These are phyloP conservation scores for Ophraella communa DNA, from an alignment of 2,888 invertebrate species.

Conservation along the genomic window DNA sequence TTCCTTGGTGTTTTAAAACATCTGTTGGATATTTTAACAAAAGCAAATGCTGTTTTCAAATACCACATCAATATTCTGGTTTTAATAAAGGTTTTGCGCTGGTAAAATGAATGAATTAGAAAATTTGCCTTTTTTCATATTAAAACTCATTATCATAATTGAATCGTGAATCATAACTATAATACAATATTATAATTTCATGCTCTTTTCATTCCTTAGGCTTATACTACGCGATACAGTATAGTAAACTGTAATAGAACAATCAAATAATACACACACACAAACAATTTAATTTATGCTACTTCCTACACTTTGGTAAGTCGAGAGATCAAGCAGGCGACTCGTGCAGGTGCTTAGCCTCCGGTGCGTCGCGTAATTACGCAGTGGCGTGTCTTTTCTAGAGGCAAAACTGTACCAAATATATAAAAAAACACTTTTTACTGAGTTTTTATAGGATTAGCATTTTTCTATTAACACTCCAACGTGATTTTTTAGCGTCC, in stretches of 20 bases:
- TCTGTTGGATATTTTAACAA: background rate
- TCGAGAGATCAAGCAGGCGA: constrained; percentile 32
- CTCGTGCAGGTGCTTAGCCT: constrained; percentile 49
- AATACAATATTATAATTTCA: constrained; percentile 13
- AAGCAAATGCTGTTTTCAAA: background rate
- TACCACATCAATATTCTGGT: background rate
- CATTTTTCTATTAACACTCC: no score
- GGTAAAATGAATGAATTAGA: background rate
- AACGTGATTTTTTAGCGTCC: no score
- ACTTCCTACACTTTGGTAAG: constrained; percentile 26
- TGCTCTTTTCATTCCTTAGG: background rate
- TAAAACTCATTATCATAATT: constrained; percentile 9
- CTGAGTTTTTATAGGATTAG: no score
- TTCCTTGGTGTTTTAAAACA: no score
- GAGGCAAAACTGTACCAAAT: background rate
- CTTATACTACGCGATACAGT: constrained; percentile 26
- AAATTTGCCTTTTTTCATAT: background rate
- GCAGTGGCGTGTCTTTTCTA: constrained; percentile 36
- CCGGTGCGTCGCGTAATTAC: constrained; percentile 43
- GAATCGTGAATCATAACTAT: constrained; percentile 30
- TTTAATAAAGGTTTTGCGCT: background rate
- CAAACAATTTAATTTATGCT: constrained; percentile 32
- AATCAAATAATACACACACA: no score
- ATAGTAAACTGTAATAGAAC: constrained; percentile 35
- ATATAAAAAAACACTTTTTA: no score